phyloP scores from a whole-genome alignment of 2,888 invertebrate genomes.

The Drosophila nr. perissopoda region DNA sequence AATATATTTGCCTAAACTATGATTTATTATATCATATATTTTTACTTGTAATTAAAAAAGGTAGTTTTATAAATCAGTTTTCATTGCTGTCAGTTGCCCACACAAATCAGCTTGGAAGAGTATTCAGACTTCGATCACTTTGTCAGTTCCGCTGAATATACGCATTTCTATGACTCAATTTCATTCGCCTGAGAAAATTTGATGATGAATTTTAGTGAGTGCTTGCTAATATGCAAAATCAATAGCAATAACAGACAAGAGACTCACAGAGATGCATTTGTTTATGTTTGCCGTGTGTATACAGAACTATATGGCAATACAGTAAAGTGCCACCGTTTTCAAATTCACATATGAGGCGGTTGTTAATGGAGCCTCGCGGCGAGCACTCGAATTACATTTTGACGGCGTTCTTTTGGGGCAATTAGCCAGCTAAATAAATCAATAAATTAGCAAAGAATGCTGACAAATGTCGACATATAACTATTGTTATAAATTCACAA shows the following conservation, averaged over 20 bases:
- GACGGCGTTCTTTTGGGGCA: constrained; percentile 38
- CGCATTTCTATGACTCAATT: constrained; percentile 60
- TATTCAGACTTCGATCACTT: neutral
- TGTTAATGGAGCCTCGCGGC: constrained; percentile 18
- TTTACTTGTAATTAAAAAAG: no score
- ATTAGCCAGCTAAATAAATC: constrained; percentile 58
- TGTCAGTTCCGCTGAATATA: neutral
- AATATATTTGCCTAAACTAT: neutral
- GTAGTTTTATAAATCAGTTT: neutral
- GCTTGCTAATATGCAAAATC: constrained; percentile 63
- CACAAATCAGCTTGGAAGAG: neutral
- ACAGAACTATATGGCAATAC: neutral
- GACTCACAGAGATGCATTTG: neutral
- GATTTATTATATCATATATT: neutral
- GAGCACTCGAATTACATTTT: constrained; percentile 14
- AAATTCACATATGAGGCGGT: constrained; percentile 5
- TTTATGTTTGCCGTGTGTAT: neutral
- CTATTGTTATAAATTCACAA: neutral
- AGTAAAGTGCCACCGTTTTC: constrained; percentile 14
- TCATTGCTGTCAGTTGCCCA: neutral
- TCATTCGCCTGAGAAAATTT: constrained; percentile 42
- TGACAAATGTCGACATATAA: constrained; percentile 10
- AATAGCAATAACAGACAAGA: constrained; percentile 38
- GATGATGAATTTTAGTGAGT: constrained; percentile 53
- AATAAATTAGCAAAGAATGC: constrained; percentile 22